These are phyloP conservation scores for Xylocopa sonorina DNA, from an alignment of 1,140 invertebrate species.

Conservation along the genomic window DNA sequence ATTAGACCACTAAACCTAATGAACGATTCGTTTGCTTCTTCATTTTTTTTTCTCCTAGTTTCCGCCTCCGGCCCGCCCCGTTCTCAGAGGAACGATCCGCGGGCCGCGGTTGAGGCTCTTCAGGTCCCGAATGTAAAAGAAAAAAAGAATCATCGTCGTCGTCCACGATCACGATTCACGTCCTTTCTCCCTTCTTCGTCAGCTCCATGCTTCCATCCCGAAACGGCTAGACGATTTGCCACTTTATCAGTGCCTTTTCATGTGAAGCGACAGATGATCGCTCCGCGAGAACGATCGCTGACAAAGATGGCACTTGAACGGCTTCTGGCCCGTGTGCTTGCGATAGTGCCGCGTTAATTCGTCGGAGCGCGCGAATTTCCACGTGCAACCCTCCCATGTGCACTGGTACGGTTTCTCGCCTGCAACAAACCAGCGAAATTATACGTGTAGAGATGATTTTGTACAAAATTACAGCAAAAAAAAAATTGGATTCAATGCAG, in stretches of 20 bases:
- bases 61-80: slow-evolving; percentile 41
- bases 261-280: slow-evolving; percentile 97
- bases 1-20: slow-evolving; percentile 66
- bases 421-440: no score
- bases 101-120: slow-evolving; percentile 62
- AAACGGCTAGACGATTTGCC: slow-evolving; percentile 23
- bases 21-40: slow-evolving; percentile 65
- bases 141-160: slow-evolving; percentile 57
- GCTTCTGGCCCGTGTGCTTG: slow-evolving; percentile 97
- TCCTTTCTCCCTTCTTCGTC: slow-evolving; percentile 15
- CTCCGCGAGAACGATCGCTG: slow-evolving; percentile 97
- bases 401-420: slow-evolving; percentile 97
- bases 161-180: slow-evolving; percentile 57
- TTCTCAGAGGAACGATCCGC: slow-evolving; percentile 33
- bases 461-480: no score
- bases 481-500: no score
- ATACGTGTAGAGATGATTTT: no score
- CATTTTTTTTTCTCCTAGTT: slow-evolving; percentile 67
- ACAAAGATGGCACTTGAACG: slow-evolving; percentile 96
- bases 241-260: slow-evolving; percentile 96
- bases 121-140: slow-evolving; percentile 82
- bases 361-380: slow-evolving; percentile 97
- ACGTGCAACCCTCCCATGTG: slow-evolving; percentile 97
- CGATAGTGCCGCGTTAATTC: slow-evolving; percentile 97
- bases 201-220: slow-evolving; percentile 13